Evolutionary conservation across 2,113 vertebrate species (phyloP).

Genomic region (Colossoma macropomum): DNA sequence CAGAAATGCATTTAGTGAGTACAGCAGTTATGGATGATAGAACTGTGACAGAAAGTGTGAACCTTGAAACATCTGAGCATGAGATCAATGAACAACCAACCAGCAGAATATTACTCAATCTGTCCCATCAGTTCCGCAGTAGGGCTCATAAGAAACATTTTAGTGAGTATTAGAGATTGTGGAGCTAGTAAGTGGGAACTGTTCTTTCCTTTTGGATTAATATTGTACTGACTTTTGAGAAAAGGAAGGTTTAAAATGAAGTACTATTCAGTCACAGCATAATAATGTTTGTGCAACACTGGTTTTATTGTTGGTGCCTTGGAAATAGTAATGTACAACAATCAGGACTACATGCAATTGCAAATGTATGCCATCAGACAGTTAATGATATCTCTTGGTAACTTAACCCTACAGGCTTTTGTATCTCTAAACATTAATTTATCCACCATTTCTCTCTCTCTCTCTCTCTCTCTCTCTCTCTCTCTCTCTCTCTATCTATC

Average conservation of each 20-base stretch:
- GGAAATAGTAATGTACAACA: neutral
- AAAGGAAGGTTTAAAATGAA: too few species aligned
- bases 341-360: neutral
- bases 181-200: neutral
- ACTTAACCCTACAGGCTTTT: neutral
- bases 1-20: constrained; percentile 33
- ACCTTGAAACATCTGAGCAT: constrained; percentile 28
- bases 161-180: neutral
- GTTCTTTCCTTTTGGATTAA: neutral
- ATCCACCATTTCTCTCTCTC: neutral
- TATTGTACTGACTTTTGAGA: neutral
- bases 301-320: neutral
- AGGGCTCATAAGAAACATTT: neutral
- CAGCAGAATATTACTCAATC: neutral
- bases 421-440: neutral
- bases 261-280: neutral
- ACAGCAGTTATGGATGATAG: neutral
- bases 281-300: constrained; percentile 6
- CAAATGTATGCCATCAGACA: neutral
- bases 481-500: constrained; percentile 22
- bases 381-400: neutral
- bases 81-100: neutral
- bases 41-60: constrained; percentile 25
- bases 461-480: neutral
- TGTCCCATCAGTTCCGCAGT: neutral